These are phyloP conservation scores for Cossypha heuglini DNA, from an alignment of 2,797 vertebrate species.

Conservation along the genomic window DNA sequence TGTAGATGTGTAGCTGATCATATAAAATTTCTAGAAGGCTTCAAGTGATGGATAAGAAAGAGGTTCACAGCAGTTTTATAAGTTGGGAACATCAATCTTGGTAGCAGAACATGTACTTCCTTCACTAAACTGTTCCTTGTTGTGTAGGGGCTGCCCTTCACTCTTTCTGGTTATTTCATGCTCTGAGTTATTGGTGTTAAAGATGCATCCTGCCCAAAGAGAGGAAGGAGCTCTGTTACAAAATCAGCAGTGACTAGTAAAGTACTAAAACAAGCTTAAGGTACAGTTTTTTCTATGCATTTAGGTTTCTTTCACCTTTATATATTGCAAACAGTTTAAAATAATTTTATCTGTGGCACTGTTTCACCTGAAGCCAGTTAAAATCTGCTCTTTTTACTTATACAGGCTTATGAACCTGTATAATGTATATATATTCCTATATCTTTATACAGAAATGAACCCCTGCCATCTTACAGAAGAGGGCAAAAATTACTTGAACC, in stretches of 20 bases:
- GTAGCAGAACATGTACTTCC: not conserved
- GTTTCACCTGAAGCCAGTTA: not conserved
- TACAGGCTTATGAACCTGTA: not conserved
- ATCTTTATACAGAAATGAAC: not conserved
- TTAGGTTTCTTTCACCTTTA: not conserved
- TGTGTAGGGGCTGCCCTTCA: not conserved
- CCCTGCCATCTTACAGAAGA: not conserved
- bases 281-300: not conserved
- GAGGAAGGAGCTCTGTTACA: not conserved
- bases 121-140: not conserved
- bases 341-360: not conserved
- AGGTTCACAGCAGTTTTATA: not conserved
- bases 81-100: not conserved
- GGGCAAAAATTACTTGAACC: not conserved
- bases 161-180: not conserved
- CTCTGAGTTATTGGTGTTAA: not conserved
- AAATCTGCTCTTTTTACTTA: not conserved
- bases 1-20: not conserved
- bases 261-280: not conserved
- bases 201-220: not conserved
- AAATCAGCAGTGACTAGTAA: not conserved
- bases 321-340: not conserved
- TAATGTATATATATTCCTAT: too few relatives aligned
- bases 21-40: not conserved
- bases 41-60: not conserved